Evolutionary conservation across 2,888 invertebrate genomes (phyloP), one percentile per base, ranked within the genome.

Genomic region (Pachymerium ferrugineum): DNA sequence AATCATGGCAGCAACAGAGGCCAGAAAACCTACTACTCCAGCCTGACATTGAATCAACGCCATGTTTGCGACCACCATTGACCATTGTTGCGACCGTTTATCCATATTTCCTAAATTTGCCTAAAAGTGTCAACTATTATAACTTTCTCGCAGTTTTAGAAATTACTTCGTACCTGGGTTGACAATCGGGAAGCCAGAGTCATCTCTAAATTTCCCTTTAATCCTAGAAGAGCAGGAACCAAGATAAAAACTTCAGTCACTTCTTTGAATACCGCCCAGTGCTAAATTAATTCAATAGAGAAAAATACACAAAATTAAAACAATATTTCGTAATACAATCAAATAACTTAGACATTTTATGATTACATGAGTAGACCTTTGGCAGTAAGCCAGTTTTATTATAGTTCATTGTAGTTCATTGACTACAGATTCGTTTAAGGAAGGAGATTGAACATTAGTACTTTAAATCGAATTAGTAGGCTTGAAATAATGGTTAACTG

Each of bases 171-270:
- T 72, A 84, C 85, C 80, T 96, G 94, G 0, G 97, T 98, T 16
- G 96, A 96, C n/a, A 98, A 86, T 38, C 97, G 87, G 0, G 96
- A 96, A 0, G 97, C 97, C 74, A 98, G 85, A 76, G 96, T 97
- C 95, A 96, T 97, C 85, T 97, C 97, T 80, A 97, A 85, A 83
- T 97, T 97, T 76, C 97, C 97, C 86, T 94, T 88, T 14, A 92
- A 85, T 28, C 93, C 94, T 73, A 93, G 85, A 72, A 92, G 83
- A 0, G 93, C 88, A 10, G 93, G 93, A 54, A 93, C 91, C 77
- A 94, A 83, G 76, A 93, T 90, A 80, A 90, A 89, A 72, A 92
- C 85, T 79, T 92, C 90, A 12, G 88, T 86, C 5, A 93, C 86
- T 74, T 87, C 83, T 77, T 82, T 80, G 81, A 91, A 93, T 29